Conservation (phyloP, 37 sponge, comb jelly and placozoan species). For the Agelas oroides region DNA sequence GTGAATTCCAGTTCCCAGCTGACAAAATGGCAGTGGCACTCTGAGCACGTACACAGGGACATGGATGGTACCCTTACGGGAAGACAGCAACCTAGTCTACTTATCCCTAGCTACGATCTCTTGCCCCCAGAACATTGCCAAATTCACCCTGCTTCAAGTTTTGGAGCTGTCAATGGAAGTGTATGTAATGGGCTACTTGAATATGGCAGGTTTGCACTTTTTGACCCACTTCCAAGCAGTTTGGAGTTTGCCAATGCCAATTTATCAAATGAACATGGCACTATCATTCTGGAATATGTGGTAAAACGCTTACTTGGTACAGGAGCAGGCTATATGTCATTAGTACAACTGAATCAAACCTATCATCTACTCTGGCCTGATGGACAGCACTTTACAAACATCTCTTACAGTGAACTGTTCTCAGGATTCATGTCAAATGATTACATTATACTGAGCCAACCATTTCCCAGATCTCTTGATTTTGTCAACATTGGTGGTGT, state of each 20-base stretch:
- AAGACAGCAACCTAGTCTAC: background rate
- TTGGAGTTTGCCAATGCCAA: conserved; percentile 37
- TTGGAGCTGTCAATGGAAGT: conserved; percentile 11
- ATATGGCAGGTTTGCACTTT: conserved; percentile 67
- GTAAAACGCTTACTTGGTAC: conserved; percentile 65
- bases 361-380: conserved; percentile 64
- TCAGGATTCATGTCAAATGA: conserved; percentile 39
- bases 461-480: conserved; percentile 57
- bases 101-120: conserved; percentile 55
- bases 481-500: conserved; percentile 13
- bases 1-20: conserved; percentile 40
- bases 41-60: conserved; percentile 84
- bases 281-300: conserved; percentile 41
- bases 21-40: conserved; percentile 80
- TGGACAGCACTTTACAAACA: conserved; percentile 60
- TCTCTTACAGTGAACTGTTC: conserved; percentile 48
- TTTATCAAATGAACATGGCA: conserved; percentile 60
- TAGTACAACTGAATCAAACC: conserved; percentile 58
- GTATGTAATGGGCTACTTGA: conserved; percentile 47
- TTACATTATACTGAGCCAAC: conserved; percentile 55
- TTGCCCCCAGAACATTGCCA: conserved; percentile 48
- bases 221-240: conserved; percentile 46
- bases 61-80: conserved; percentile 89
- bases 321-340: conserved; percentile 84
- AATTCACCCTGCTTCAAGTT: background rate